Evolutionary conservation across 2,888 invertebrate genomes (phyloP), one percentile per base, ranked within the genome.

Genomic region (Drosophila greeni): DNA sequence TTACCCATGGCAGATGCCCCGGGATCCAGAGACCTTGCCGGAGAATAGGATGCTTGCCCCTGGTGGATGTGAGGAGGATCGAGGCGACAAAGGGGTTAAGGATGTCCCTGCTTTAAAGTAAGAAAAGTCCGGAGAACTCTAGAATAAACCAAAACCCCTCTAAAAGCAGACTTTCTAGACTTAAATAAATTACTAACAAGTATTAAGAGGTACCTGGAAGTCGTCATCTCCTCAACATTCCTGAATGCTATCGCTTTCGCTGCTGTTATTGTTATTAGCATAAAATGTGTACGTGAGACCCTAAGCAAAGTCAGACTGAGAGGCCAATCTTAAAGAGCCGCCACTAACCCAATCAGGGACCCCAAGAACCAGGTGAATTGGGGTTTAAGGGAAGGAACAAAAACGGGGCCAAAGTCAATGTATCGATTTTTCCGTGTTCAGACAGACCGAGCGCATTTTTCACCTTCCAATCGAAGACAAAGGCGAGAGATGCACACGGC

Each of bases 341-440:
- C 2, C 34, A 48, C 33, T 47, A 57, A 37, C 52, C 57, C 51
- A 48, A 65, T 33, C 40, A 40, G 16, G 31, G 11, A 9, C 26
- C 37, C 33, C n/a, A 16, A 45, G 18, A 40, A 14, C 14, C 20
- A 31, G 26, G 45, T 47, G 31, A 47, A 47, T 20, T 9, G 18
- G 5, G 11, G 36, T 40, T 45, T 26, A 16, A 14, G 9, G 24
- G 5, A 8, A 1, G 16, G 0, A 7, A 3, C 12, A 5, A 29
- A 16, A 37, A 16, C 16, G 29, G 29, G 37, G 52, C 45, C 65
- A 62, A 73, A 70, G 68, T 65, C 53, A 58, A 70, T 68, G 67
- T 82, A 79, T 79, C 71, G 79, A 79, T 79, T 79, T 71, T 29
- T 45, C 0, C n/a, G 24, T 24, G 11, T 9, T 72, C 64, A 26